Conservation (phyloP, 2,113 vertebrate species). For the Hydrolagus affinis region DNA sequence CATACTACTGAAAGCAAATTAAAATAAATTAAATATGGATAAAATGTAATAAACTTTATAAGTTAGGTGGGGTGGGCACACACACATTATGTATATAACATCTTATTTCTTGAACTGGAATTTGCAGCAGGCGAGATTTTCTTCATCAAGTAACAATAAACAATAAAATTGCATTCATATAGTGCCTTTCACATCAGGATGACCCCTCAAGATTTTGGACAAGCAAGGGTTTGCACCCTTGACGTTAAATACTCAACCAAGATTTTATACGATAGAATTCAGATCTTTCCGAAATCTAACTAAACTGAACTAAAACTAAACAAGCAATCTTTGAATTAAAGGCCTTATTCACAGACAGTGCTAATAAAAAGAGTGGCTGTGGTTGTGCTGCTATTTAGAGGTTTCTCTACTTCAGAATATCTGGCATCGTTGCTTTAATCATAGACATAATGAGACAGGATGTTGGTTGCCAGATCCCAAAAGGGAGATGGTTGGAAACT, state of each 20-base stretch:
- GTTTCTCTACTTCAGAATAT: neutral
- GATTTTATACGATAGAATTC: no score
- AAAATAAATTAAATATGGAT: neutral
- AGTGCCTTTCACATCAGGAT: no score
- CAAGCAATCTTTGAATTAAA: neutral
- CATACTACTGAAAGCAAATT: neutral
- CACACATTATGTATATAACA: slow-evolving; percentile 31
- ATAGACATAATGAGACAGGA: slow-evolving; percentile 8
- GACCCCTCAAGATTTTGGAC: no score
- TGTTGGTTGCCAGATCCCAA: neutral
- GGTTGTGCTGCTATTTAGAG: neutral
- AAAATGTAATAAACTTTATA: neutral
- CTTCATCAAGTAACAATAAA: no score
- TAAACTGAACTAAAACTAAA: neutral
- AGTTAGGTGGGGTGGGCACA: slow-evolving; percentile 46
- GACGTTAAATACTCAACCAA: no score
- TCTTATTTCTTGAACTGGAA: neutral
- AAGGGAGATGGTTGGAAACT: slow-evolving; percentile 19
- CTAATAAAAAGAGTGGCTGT: neutral
- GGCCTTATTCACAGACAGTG: neutral
- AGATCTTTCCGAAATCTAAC: no score
- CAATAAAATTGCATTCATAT: no score
- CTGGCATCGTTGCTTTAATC: neutral
- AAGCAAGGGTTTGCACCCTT: no score
- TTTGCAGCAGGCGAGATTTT: neutral